These are phyloP conservation scores for Halcyon senegalensis DNA, from an alignment of 2,113 vertebrate species.

Conservation along the genomic window DNA sequence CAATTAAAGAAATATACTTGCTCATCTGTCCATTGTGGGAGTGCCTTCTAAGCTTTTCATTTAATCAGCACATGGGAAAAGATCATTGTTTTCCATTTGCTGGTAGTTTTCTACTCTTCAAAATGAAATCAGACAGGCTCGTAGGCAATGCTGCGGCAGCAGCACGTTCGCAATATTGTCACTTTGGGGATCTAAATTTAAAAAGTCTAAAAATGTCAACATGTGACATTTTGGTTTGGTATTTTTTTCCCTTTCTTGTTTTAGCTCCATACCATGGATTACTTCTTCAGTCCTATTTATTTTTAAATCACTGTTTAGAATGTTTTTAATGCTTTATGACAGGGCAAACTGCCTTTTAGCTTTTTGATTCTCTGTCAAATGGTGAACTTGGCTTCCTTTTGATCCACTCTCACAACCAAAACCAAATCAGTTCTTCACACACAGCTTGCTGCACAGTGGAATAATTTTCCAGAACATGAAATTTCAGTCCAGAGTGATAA, in stretches of 20 bases:
- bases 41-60: neutral
- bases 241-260: neutral
- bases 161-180: neutral
- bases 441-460: neutral
- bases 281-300: neutral
- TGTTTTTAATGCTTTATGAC: neutral
- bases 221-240: neutral
- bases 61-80: neutral
- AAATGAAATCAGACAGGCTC: neutral
- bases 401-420: neutral
- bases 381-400: neutral
- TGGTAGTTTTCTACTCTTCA: neutral
- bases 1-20: conserved; percentile 6
- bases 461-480: conserved; percentile 52
- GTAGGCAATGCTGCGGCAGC: neutral
- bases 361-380: neutral
- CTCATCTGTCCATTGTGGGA: neutral
- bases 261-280: neutral
- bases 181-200: neutral
- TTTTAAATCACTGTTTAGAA: neutral
- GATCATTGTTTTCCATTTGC: neutral
- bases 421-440: conserved; percentile 13
- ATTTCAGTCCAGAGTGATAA: conserved; percentile 34
- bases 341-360: neutral
- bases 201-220: neutral